These are phyloP conservation scores for Morpho deidamia DNA, from an alignment of 2,888 invertebrate genomes.

Conservation along the genomic window DNA sequence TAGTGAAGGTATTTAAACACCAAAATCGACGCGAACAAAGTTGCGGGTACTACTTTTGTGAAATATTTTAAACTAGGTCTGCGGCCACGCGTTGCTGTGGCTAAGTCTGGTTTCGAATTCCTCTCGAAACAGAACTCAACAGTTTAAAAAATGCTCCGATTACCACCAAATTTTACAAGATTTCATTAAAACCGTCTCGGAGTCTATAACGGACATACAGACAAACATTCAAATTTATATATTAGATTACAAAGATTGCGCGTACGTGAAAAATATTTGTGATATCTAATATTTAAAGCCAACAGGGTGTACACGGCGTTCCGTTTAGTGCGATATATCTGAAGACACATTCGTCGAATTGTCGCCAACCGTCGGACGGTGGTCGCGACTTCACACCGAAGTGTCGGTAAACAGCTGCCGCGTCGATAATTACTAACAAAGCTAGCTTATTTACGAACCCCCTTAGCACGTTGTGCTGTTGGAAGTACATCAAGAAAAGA, in stretches of 20 bases:
- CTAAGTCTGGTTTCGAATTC: no score
- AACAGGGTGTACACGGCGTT: slow-evolving; percentile 42
- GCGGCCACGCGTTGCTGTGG: no score
- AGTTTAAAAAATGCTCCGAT: no score
- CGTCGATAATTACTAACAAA: slow-evolving; percentile 71
- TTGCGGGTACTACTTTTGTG: not conserved
- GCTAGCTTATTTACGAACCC: slow-evolving; percentile 53
- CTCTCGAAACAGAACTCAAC: no score
- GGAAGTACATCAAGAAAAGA: slow-evolving; percentile 27
- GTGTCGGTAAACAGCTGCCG: slow-evolving; percentile 69
- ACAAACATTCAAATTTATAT: no score
- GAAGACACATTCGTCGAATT: slow-evolving; percentile 62
- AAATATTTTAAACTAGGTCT: no score
- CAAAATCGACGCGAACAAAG: no score
- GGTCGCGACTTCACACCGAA: slow-evolving; percentile 75
- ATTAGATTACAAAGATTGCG: slow-evolving; percentile 8
- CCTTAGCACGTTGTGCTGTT: slow-evolving; percentile 47
- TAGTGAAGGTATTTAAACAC: no score
- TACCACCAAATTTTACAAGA: no score
- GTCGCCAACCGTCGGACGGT: slow-evolving; percentile 61
- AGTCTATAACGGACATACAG: no score
- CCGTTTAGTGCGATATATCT: slow-evolving; percentile 36
- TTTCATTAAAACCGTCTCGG: no score
- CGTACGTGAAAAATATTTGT: slow-evolving; percentile 44
- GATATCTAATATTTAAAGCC: slow-evolving; percentile 41